A percentile compares a stretch with the other conserved stretches of the same genome.
phyloP scores from a whole-genome alignment of 2,113 vertebrate genomes.

The Hemichromis elongatus region DNA sequence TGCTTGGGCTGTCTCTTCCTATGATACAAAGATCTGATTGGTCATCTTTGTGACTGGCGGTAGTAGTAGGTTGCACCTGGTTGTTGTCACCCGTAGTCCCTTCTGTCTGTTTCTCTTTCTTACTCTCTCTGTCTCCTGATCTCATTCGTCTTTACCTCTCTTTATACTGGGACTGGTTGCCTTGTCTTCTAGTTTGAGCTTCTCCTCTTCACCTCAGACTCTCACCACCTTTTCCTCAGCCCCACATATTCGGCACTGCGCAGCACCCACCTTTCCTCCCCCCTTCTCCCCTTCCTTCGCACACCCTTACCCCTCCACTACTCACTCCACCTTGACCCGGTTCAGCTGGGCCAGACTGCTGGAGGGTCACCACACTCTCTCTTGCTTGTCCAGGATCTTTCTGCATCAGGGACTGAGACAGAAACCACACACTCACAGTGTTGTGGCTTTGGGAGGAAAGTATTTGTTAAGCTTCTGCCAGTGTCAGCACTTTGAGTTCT shows the following conservation, averaged over 20 bases:
- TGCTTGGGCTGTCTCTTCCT: constrained; percentile 6
- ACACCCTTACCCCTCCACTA: constrained; percentile 51
- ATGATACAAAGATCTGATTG: constrained; percentile 35
- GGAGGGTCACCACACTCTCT: constrained; percentile 67
- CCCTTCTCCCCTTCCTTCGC: neutral
- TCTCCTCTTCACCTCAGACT: constrained; percentile 74
- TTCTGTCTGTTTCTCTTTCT: constrained; percentile 32
- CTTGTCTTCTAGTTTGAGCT: constrained; percentile 82
- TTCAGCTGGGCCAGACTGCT: constrained; percentile 55
- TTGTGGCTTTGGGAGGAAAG: constrained; percentile 67
- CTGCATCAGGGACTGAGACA: constrained; percentile 70
- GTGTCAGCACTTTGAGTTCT: neutral
- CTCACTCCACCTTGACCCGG: constrained; percentile 59
- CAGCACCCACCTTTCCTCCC: constrained; percentile 9
- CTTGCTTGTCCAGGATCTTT: constrained; percentile 75
- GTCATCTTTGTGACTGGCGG: constrained; percentile 55
- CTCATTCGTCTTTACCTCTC: constrained; percentile 43
- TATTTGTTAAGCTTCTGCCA: constrained; percentile 77
- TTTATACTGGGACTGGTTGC: constrained; percentile 79
- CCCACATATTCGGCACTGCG: constrained; percentile 58
- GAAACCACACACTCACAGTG: constrained; percentile 65
- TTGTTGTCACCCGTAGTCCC: constrained; percentile 84
- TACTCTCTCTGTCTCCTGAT: constrained; percentile 13
- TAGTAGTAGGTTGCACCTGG: constrained; percentile 84
- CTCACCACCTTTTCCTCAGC: constrained; percentile 12